Evolutionary conservation across 1,140 invertebrate genomes (phyloP).

Genomic region (Leptonema lineaticorne): DNA sequence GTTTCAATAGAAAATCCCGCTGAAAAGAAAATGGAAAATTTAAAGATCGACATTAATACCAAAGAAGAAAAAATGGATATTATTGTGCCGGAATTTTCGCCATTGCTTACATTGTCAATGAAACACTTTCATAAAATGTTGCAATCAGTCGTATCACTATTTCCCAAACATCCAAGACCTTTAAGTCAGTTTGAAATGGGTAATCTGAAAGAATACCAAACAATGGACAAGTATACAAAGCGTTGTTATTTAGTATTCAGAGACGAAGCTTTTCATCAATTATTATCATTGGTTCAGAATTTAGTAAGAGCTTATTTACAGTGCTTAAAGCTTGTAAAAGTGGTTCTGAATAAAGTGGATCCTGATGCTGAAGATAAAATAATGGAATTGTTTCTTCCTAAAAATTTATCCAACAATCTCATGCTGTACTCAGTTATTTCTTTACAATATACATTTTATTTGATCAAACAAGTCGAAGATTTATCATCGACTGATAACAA

Average conservation of each 20-base stretch:
- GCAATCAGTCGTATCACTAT: conserved; percentile 48
- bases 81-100: conserved; percentile 47
- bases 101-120: conserved; percentile 47
- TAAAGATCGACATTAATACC: conserved; percentile 39
- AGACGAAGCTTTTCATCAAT: conserved; percentile 54
- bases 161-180: conserved; percentile 54
- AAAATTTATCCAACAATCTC: conserved; percentile 47
- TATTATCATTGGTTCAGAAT: conserved; percentile 50
- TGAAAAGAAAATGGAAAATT: conserved; percentile 42
- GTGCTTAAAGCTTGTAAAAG: conserved; percentile 45
- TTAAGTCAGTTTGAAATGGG: conserved; percentile 54
- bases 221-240: conserved; percentile 54
- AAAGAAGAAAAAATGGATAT: conserved; percentile 47
- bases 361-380: conserved; percentile 51
- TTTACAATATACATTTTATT: conserved; percentile 54
- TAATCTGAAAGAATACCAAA: conserved; percentile 50
- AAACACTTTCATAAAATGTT: conserved; percentile 48
- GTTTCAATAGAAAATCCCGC: conserved; percentile 46
- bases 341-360: conserved; percentile 47
- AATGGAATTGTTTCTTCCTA: conserved; percentile 49
- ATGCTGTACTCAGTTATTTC: conserved; percentile 53
- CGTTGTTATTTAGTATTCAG: conserved; percentile 55
- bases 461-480: conserved; percentile 51
- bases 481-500: conserved; percentile 45
- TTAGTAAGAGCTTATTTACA: conserved; percentile 49